Conservation (phyloP, 1,140 invertebrate genomes). For the Ostrea denselamellosa region DNA sequence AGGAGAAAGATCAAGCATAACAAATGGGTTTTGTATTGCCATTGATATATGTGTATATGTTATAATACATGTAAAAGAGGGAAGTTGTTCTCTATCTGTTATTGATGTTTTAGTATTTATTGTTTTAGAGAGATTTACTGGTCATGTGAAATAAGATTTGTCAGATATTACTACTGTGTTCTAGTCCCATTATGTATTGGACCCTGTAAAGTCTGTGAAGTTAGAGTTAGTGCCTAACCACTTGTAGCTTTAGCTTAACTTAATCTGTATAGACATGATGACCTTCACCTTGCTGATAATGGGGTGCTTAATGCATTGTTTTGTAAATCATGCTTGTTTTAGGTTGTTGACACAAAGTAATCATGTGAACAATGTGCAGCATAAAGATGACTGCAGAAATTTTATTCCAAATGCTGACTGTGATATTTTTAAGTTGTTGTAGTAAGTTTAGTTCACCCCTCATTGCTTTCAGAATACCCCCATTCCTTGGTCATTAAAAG, state of each 20-base stretch:
- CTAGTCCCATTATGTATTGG: conserved; percentile 13
- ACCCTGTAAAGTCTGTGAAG: background rate
- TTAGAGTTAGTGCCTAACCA: background rate
- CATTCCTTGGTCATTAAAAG: background rate
- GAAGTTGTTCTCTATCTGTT: background rate
- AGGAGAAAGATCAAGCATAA: background rate
- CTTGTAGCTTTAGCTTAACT: background rate
- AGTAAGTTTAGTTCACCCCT: conserved; percentile 14
- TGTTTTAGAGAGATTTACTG: conserved; percentile 18
- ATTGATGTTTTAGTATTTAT: conserved; percentile 35
- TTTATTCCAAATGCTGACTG: conserved; percentile 39
- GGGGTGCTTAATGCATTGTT: background rate
- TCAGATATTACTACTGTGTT: conserved; percentile 15
- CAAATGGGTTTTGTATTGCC: background rate
- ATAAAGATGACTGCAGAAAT: conserved; percentile 4
- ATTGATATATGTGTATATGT: background rate
- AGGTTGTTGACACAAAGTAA: conserved; percentile 23
- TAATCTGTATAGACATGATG: background rate
- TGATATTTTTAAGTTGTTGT: conserved; percentile 40
- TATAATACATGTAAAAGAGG: background rate
- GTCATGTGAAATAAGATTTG: background rate
- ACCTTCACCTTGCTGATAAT: conserved; percentile 5
- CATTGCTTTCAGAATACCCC: background rate
- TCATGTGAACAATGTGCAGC: conserved; percentile 5
- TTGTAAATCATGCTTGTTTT: conserved; percentile 2